These are phyloP conservation scores for Corythornis leucogaster DNA, from an alignment of 2,797 vertebrate species.

Conservation along the genomic window DNA sequence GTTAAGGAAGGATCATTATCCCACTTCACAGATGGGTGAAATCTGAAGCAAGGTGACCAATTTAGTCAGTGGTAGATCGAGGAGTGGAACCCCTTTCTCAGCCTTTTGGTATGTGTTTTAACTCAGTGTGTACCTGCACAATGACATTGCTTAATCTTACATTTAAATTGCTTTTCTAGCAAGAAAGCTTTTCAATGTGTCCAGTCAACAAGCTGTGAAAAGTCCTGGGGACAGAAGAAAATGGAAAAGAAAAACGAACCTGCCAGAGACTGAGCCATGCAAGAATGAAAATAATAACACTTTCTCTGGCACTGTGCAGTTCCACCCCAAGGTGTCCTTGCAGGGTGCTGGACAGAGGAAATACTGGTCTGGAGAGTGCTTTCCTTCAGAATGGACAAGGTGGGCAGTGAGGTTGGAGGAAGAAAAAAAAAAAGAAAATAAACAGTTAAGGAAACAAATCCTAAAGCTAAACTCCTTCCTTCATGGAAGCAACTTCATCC, in stretches of 20 bases:
- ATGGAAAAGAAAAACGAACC: neutral
- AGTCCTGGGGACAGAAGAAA: neutral
- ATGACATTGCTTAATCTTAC: neutral
- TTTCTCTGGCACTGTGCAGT: neutral
- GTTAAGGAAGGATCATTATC: constrained; percentile 5
- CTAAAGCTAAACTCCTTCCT: neutral
- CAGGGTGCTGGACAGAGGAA: neutral
- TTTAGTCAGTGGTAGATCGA: neutral
- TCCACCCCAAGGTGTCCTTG: neutral
- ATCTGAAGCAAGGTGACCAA: neutral
- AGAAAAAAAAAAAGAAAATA: neutral
- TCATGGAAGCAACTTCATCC: neutral
- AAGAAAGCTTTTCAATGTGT: neutral
- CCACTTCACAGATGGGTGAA: constrained; percentile 2
- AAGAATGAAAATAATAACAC: neutral
- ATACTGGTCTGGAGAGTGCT: neutral
- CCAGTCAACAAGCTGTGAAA: neutral
- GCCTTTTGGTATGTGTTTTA: neutral
- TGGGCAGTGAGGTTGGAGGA: neutral
- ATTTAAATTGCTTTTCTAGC: neutral
- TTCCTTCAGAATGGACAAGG: neutral
- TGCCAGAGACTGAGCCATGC: neutral
- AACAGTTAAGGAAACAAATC: neutral
- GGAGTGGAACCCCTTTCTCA: neutral
- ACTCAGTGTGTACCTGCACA: neutral